Conservation (phyloP, 2,113 vertebrate genomes). For the Ceyx margarethae region DNA sequence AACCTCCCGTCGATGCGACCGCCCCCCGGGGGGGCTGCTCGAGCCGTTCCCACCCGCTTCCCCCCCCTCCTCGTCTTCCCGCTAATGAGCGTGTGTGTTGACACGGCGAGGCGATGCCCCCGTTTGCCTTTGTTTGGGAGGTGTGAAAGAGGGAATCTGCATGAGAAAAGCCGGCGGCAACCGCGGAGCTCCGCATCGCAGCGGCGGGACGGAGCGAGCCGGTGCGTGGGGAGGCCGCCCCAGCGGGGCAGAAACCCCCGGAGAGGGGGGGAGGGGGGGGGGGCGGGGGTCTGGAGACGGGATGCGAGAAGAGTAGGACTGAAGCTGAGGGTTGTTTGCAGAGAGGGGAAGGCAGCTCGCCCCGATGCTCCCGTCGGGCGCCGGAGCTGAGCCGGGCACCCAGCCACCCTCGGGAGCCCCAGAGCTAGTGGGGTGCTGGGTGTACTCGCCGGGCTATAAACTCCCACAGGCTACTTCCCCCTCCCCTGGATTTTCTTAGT, state of each 20-base stretch:
- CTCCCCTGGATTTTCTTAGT: no score
- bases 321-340: no score
- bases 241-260: background rate
- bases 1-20: background rate
- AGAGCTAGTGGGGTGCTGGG: no score
- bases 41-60: background rate
- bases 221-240: constrained; percentile 14
- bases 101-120: constrained; percentile 76
- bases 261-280: background rate
- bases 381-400: no score
- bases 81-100: constrained; percentile 80
- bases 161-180: constrained; percentile 64
- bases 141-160: constrained; percentile 79
- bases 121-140: constrained; percentile 84
- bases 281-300: background rate
- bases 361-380: no score
- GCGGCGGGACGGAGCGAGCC: constrained; percentile 18
- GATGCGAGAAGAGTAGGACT: no score
- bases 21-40: constrained; percentile 18
- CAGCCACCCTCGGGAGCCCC: no score
- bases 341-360: no score
- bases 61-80: background rate
- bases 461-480: no score
- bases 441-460: no score
- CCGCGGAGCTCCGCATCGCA: background rate